Conservation (phyloP, 1,140 invertebrate genomes). For the Neodiprion fabricii region DNA sequence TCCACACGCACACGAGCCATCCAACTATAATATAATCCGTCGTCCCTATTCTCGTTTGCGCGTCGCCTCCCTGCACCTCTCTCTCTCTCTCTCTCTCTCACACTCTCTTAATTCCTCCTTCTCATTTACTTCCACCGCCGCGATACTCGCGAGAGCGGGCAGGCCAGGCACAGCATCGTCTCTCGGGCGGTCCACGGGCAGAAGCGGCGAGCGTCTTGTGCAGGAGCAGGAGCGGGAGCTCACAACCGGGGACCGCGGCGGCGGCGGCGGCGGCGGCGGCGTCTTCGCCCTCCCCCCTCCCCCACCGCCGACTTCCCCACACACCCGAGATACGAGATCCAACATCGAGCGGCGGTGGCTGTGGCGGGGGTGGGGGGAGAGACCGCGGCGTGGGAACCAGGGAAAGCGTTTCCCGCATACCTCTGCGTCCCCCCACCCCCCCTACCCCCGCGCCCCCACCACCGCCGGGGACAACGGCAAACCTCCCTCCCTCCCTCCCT, state of each 20-base stretch:
- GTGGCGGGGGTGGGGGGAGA: conserved; percentile 28
- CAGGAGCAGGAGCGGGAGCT: conserved; percentile 1
- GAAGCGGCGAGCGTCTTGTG: neutral
- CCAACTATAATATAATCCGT: neutral
- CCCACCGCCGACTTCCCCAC: neutral
- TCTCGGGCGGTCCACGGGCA: conserved; percentile 1
- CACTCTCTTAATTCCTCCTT: no score
- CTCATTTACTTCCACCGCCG: no score
- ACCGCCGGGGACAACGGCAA: neutral
- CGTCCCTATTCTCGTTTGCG: conserved; percentile 6
- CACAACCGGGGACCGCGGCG: neutral
- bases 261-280: neutral
- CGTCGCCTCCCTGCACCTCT: neutral
- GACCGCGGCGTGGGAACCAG: conserved; percentile 56
- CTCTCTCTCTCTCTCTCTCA: neutral
- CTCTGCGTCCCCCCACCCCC: conserved; percentile 28
- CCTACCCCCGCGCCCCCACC: neutral
- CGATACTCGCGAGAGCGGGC: conserved; percentile 3
- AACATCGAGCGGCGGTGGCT: neutral
- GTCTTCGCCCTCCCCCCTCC: neutral
- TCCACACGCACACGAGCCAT: no score
- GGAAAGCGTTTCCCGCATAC: conserved; percentile 60
- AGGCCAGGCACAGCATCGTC: conserved; percentile 7
- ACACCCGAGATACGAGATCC: conserved; percentile 2
- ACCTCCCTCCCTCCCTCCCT: neutral